These are phyloP conservation scores for Perodicticus potto DNA, from an alignment of 2,797 vertebrate genomes.

Conservation along the genomic window DNA sequence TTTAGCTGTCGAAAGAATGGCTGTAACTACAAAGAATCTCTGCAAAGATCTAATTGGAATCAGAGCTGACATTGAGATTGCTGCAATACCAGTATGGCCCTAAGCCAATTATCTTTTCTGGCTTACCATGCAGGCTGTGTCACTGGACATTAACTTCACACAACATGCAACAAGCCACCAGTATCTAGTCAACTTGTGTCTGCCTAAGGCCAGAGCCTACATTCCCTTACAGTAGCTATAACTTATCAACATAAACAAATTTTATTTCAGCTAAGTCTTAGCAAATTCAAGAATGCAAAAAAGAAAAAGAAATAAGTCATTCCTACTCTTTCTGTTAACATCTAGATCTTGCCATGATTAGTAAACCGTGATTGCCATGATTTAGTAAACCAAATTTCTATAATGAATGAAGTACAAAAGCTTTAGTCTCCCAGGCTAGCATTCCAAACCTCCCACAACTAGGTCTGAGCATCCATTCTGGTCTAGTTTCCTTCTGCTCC, in stretches of 20 bases:
- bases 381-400: constrained; percentile 43
- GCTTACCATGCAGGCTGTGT: constrained; percentile 82
- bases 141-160: constrained; percentile 82
- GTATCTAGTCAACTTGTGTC: constrained; percentile 66
- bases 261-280: constrained; percentile 53
- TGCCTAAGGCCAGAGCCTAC: constrained; percentile 63
- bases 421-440: neutral
- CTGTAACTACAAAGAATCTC: constrained; percentile 63
- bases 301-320: constrained; percentile 5
- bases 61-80: neutral
- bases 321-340: constrained; percentile 45
- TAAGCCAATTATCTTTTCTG: constrained; percentile 71
- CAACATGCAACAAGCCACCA: constrained; percentile 24
- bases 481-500: neutral
- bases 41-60: constrained; percentile 61
- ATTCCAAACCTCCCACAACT: neutral
- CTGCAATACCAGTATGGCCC: constrained; percentile 62
- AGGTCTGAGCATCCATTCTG: neutral
- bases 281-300: constrained; percentile 41
- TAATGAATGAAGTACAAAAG: neutral
- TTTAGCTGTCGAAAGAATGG: constrained; percentile 60
- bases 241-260: constrained; percentile 3
- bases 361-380: neutral
- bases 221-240: neutral
- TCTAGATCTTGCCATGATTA: constrained; percentile 22